Conservation (phyloP, 2,888 invertebrate species). For the Charanyca ferruginea region DNA sequence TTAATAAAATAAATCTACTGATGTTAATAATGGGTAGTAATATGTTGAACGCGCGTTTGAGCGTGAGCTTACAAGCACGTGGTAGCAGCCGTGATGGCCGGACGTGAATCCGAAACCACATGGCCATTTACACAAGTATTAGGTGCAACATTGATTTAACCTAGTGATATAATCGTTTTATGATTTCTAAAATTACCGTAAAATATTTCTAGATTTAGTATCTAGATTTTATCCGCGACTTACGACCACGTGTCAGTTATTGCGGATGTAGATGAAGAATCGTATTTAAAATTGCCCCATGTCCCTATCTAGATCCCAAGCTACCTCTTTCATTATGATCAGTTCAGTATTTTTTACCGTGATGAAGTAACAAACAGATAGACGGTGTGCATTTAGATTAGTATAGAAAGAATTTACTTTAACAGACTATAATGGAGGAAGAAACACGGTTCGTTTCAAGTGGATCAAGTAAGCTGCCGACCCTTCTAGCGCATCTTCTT, state of each 20-base stretch:
- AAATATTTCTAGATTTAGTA: no score
- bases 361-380: no score
- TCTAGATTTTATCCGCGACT: no score
- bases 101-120: background rate
- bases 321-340: no score
- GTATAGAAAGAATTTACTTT: conserved; percentile 24
- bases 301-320: no score
- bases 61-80: background rate
- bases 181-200: background rate
- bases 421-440: conserved; percentile 95
- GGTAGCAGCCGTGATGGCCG: background rate
- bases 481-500: conserved; percentile 95
- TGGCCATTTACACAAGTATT: background rate
- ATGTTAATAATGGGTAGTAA: background rate
- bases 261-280: no score
- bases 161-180: background rate
- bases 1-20: background rate
- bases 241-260: no score
- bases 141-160: conserved; percentile 2
- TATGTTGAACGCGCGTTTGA: no score
- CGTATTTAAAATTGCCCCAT: no score
- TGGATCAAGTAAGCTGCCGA: conserved; percentile 93
- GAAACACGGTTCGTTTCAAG: conserved; percentile 96
- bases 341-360: no score
- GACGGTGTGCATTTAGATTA: background rate